Evolutionary conservation across 2,888 invertebrate genomes (phyloP).

Genomic region (Aquatica leii): DNA sequence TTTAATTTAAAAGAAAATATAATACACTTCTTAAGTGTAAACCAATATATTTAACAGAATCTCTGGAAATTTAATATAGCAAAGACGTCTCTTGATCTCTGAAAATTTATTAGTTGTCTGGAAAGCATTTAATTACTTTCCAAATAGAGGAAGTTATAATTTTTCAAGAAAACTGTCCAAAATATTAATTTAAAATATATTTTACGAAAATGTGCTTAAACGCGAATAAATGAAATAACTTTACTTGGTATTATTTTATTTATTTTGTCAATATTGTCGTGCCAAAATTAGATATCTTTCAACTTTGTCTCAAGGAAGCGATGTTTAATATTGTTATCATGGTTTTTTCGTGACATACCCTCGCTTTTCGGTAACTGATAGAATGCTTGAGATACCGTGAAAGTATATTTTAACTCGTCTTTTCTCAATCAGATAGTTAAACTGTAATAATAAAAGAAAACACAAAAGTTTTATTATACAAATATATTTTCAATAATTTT

Average conservation of each 20-base stretch:
- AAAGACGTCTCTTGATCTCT: conserved; percentile 31
- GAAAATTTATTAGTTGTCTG: conserved; percentile 37
- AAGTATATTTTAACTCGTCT: conserved; percentile 27
- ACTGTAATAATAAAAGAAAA: conserved; percentile 16
- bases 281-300: conserved; percentile 40
- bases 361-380: conserved; percentile 19
- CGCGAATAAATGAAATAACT: background rate
- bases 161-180: too few relatives aligned
- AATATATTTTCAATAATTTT: background rate
- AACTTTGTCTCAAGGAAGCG: conserved; percentile 20
- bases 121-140: conserved; percentile 36
- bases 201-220: too few relatives aligned
- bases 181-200: too few relatives aligned
- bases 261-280: conserved; percentile 40
- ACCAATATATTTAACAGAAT: conserved; percentile 27
- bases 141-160: too few relatives aligned
- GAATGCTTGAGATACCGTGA: conserved; percentile 23
- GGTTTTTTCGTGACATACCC: conserved; percentile 21
- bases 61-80: conserved; percentile 36
- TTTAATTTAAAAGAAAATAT: conserved; percentile 18
- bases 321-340: conserved; percentile 29
- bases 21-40: conserved; percentile 29
- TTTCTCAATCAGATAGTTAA: conserved; percentile 28
- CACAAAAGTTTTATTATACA: conserved; percentile 21
- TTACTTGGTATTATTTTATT: conserved; percentile 31